phyloP scores from a whole-genome alignment of 2,797 vertebrate genomes.

The Numenius phaeopus region DNA sequence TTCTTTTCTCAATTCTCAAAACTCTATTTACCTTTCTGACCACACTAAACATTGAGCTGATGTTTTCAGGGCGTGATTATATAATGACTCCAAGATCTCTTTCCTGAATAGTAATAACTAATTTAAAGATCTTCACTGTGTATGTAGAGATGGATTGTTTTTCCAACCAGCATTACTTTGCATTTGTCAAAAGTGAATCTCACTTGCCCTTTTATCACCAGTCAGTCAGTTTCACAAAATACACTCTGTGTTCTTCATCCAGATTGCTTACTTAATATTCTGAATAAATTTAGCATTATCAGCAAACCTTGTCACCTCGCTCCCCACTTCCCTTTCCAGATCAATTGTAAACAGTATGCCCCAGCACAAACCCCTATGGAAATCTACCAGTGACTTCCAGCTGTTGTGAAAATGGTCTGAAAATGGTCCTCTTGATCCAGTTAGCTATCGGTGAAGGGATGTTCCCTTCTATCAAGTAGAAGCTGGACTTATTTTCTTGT shows the following conservation, averaged over 20 bases:
- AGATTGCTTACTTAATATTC: not conserved
- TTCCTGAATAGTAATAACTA: constrained; percentile 32
- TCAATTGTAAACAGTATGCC: not conserved
- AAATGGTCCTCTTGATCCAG: not conserved
- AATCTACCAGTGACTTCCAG: not conserved
- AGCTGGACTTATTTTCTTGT: not conserved
- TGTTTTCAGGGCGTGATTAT: not conserved
- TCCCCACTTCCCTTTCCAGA: not conserved
- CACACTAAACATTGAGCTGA: not conserved
- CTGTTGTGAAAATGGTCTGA: not conserved
- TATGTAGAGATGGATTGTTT: not conserved
- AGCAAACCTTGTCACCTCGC: not conserved
- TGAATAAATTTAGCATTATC: not conserved
- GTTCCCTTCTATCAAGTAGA: not conserved
- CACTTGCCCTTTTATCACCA: not conserved
- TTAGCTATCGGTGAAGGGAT: not conserved
- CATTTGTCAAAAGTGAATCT: constrained; percentile 6
- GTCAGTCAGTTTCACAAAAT: constrained; percentile 7
- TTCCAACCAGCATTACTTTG: not conserved
- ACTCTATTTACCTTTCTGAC: constrained; percentile 33
- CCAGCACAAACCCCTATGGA: not conserved
- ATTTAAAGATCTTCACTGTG: constrained; percentile 15
- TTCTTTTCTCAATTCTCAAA: constrained; percentile 8
- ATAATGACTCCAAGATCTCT: constrained; percentile 25
- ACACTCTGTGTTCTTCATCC: not conserved